These are phyloP conservation scores for Hypanus sabinus DNA, from an alignment of 2,113 vertebrate species.

Conservation along the genomic window DNA sequence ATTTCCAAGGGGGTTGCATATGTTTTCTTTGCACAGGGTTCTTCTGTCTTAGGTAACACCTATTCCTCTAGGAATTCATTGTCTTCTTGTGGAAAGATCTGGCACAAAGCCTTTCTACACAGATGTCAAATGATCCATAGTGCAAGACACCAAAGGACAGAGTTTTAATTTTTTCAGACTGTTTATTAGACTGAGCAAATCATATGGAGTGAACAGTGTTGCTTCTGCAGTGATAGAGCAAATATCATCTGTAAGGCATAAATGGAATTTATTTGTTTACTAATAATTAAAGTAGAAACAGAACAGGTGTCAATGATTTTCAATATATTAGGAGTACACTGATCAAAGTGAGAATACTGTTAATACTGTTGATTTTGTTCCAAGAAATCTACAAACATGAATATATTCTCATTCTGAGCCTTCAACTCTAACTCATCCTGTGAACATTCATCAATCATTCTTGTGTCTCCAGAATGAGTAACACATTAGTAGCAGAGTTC, in stretches of 20 bases:
- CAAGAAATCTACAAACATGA: neutral
- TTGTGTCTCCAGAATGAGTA: neutral
- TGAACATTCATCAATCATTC: neutral
- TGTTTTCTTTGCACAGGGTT: neutral
- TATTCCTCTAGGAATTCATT: neutral
- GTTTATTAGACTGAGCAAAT: neutral
- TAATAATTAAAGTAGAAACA: neutral
- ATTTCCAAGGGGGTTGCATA: no score
- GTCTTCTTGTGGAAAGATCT: neutral
- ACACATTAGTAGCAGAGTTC: neutral
- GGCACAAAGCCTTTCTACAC: neutral
- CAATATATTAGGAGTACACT: neutral
- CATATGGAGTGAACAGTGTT: neutral
- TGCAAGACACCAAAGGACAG: neutral
- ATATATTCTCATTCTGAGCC: no score
- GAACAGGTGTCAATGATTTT: neutral
- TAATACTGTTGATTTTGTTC: neutral
- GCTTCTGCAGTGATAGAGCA: neutral
- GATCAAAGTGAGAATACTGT: neutral
- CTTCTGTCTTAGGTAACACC: neutral
- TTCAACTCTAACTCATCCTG: neutral
- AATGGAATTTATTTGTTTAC: neutral
- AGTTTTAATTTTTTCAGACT: neutral
- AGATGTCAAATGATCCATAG: neutral
- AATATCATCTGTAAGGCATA: neutral